These are phyloP conservation scores for Rhopilema esculentum DNA, from an alignment of 30 jellyfish, hydroid and myxozoan species.

Conservation along the genomic window DNA sequence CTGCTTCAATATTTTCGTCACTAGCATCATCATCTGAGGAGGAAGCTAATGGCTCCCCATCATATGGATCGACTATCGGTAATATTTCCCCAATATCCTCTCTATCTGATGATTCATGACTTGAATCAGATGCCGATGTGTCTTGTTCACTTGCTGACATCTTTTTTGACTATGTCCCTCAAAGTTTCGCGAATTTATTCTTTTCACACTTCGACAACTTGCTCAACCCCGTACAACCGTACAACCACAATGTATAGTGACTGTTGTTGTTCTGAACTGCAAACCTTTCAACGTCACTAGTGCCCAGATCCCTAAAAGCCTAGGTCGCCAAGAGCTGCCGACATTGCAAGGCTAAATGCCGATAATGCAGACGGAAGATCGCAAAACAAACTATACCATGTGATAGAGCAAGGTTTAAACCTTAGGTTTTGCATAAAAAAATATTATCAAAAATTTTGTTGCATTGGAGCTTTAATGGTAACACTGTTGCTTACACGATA, in stretches of 20 bases:
- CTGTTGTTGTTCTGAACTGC: too few species aligned
- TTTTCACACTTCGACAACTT: conserved; percentile 1
- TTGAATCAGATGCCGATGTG: conserved; percentile 32
- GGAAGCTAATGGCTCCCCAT: conserved; percentile 28
- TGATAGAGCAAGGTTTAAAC: too few species aligned
- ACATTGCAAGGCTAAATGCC: too few species aligned
- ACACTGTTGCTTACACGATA: background rate
- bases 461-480: background rate
- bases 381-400: too few species aligned
- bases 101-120: too few species aligned
- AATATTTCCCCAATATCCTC: too few species aligned
- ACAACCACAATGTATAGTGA: too few species aligned
- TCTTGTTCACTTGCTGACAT: conserved; percentile 23
- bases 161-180: background rate
- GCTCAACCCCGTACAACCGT: too few species aligned
- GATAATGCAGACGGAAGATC: too few species aligned
- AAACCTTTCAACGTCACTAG: too few species aligned
- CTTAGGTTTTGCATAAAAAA: background rate
- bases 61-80: conserved; percentile 4
- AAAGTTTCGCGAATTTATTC: background rate
- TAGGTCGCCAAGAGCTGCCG: too few species aligned
- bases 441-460: background rate
- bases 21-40: conserved; percentile 15
- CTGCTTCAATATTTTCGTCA: background rate
- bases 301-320: too few species aligned